Conservation (phyloP, 2,113 vertebrate genomes). For the Coptodon bakossiorum region DNA sequence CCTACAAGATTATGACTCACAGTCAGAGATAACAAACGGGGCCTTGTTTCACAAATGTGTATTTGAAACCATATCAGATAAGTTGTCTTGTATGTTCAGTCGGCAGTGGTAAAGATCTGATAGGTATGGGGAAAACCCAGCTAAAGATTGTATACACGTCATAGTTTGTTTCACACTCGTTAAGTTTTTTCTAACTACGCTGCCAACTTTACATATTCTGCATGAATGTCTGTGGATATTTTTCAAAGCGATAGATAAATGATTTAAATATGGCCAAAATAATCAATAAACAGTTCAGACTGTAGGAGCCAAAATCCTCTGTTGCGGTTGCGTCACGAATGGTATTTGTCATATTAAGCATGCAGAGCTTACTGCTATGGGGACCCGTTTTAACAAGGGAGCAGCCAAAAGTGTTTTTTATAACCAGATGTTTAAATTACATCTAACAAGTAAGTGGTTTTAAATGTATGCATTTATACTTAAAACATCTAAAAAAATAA, state of each 20-base stretch:
- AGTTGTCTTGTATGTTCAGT: neutral
- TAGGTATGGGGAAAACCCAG: neutral
- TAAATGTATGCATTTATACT: neutral
- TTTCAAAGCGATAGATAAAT: neutral
- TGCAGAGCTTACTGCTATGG: neutral
- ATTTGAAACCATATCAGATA: neutral
- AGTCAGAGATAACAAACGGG: conserved; percentile 4
- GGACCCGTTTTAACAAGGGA: neutral
- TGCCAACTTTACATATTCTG: neutral
- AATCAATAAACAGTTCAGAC: neutral
- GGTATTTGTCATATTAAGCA: neutral
- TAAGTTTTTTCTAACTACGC: neutral
- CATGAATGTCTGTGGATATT: neutral
- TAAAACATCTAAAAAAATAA: neutral
- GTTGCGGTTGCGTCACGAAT: neutral
- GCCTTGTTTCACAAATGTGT: neutral
- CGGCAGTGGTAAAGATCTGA: neutral
- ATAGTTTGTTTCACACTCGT: neutral
- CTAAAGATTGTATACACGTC: neutral
- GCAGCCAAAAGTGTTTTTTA: neutral
- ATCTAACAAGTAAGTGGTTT: neutral
- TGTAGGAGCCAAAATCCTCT: neutral
- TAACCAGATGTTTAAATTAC: neutral
- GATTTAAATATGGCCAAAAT: neutral
- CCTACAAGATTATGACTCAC: neutral